Base-by-base conservation (phyloP, 2,888 invertebrate genomes). In the Mamestra brassicae region DNA sequence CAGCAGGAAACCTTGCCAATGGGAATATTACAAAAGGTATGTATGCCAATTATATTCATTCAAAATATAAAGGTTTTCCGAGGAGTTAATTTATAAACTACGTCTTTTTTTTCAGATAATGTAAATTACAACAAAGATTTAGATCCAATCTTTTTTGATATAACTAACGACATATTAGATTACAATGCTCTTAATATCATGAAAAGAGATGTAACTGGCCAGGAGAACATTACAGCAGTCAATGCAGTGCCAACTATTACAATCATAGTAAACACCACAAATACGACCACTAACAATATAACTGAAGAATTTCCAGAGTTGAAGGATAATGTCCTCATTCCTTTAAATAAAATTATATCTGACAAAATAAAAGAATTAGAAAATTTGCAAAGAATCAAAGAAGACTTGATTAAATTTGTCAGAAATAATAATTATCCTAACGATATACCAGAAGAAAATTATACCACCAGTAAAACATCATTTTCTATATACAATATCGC, bases 281-380 rank as follows among this genome's bases (percentile, higher is more conserved):
- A 83, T 45, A 68, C 17, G 7, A 47, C 50, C 1, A 70, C 11
- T 26, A 4, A 15, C 1, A 64, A 70, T 26, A 50, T 5, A 8
- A 70, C 63, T n/a, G 77, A 84, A 57, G 82, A 62, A 34, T 13
- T 52, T 47, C 64, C 47, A 5, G 81, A 76, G 50, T 74, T 93
- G 38, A 88, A 87, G 45, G 74, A 88, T 0, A 83, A 86, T 68
- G 88, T 94, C 1, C 72, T 92, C 7, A 68, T 80, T 45, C 92
- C 93, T 45, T 72, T 95, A 52, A 88, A 80, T 38, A 89, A 88
- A 76, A 87, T 95, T 0, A 92, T 95, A 47, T 80, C 83, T 42
- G 89, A 90, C 13, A 94, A 93, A 82, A 78, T 90, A 74, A 90
- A 85, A 64, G 94, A 95, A 88, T 80, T 94, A 15, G 82, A 89